A percentile compares a stretch with the other conserved stretches of the same genome.
phyloP scores from a whole-genome alignment of 2,113 vertebrate species.

The Blennius ocellaris region DNA sequence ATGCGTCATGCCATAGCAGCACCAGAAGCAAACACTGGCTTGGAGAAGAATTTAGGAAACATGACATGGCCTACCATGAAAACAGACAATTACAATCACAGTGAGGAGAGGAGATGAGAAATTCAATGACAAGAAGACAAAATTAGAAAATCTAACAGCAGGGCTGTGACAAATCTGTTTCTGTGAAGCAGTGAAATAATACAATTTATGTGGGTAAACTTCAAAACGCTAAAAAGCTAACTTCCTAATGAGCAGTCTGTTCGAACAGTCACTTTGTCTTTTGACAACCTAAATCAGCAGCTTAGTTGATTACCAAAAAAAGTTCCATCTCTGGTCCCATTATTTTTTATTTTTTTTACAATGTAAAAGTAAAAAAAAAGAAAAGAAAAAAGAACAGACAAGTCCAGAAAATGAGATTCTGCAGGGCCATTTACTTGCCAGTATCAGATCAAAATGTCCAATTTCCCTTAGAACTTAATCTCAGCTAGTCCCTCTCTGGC shows the following conservation, averaged over 20 bases:
- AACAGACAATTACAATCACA: too few species aligned
- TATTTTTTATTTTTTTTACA: conserved; percentile 1
- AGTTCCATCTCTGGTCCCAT: background rate
- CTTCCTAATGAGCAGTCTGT: conserved; percentile 3
- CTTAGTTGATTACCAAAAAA: conserved; percentile 18
- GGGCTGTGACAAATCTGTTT: too few species aligned
- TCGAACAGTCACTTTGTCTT: background rate
- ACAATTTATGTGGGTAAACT: too few species aligned
- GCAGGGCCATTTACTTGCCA: conserved; percentile 16
- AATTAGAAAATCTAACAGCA: too few species aligned
- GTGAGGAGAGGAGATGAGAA: too few species aligned
- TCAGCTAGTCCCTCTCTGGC: conserved; percentile 19
- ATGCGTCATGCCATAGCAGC: too few species aligned
- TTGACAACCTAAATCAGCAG: conserved; percentile 14
- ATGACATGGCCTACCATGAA: too few species aligned
- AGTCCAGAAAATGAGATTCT: conserved; percentile 33
- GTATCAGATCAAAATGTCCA: conserved; percentile 38
- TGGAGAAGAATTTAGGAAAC: too few species aligned
- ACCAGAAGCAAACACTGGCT: too few species aligned
- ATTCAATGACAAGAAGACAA: too few species aligned
- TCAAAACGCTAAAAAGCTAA: background rate
- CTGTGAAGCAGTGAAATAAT: too few species aligned
- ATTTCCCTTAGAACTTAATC: conserved; percentile 50
- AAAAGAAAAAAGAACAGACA: background rate
- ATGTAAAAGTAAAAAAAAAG: background rate